Evolutionary conservation across 2,797 vertebrate genomes (phyloP), one percentile per base, ranked within the genome.

Genomic region (Tapera naevia): DNA sequence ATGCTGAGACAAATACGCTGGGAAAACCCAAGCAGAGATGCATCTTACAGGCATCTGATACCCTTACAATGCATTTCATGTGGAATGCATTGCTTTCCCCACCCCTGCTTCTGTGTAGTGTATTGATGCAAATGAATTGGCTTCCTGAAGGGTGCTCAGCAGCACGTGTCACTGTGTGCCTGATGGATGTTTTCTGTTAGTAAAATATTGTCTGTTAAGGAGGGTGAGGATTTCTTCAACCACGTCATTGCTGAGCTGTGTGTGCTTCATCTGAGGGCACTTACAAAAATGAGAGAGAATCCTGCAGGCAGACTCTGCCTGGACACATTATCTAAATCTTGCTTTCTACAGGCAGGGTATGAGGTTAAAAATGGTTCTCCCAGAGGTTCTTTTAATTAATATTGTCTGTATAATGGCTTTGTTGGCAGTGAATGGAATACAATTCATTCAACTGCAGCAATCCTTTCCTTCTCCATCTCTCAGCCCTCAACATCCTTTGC

Each of bases 351-450:
- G 58, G 50, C 84, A 89, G 88, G 86, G 86, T 39, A 33, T 32
- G 87, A 92, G 93, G 89, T 92, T 97, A 91, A 89, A 96, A 91
- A 94, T 28, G 48, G 51, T 71, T n/a, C 64, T 94, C 89, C 83
- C 86, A 71, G 76, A 88, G 79, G 79, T 91, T 64, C 70, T 85
- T 69, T 69, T 96, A 96, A 97, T 97, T 96, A 97, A 94, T 92
- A 88, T 89, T 86, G 66, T 37, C 76, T 28, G 9, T 16, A 64
- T 93, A 95, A 96, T 89, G 81, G 80, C 67, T 96, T 89, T 89
- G 57, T 50, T 95, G 94, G 87, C 89, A 95, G 71, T 23, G n/a
- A 90, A 72, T 43, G 65, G 81, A 86, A 60, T n/a, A 54, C 27
- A 39, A 27, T 86, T 70, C 58, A 37, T 95, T 94, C 88, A 70